Conservation (phyloP, 2,113 vertebrate genomes). For the Pterophyllum scalare region DNA sequence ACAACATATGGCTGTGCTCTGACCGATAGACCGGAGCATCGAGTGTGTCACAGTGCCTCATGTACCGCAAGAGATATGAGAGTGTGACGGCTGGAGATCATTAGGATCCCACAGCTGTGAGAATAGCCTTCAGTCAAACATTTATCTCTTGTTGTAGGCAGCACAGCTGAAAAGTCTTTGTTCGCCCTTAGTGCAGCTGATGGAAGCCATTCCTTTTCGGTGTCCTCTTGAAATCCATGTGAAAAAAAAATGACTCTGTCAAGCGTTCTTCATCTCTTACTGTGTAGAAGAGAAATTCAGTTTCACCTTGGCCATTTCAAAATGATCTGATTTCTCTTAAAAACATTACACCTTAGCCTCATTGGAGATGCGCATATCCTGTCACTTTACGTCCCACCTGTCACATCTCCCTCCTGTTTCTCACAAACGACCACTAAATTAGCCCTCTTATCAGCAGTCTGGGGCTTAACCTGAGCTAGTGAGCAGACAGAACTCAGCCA, state of each 20-base stretch:
- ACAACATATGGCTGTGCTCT: conserved; percentile 44
- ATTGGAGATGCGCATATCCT: conserved; percentile 50
- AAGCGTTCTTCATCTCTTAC: conserved; percentile 36
- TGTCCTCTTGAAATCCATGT: conserved; percentile 74
- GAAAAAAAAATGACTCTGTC: conserved; percentile 55
- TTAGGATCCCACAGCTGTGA: conserved; percentile 71
- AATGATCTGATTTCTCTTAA: conserved; percentile 42
- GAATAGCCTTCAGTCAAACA: conserved; percentile 77
- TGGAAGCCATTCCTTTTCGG: conserved; percentile 71
- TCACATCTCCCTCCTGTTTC: conserved; percentile 29
- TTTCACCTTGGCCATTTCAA: conserved; percentile 35
- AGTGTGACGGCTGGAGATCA: conserved; percentile 71
- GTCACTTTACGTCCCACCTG: conserved; percentile 28
- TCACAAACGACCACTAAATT: conserved; percentile 52
- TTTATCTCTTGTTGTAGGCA: conserved; percentile 72
- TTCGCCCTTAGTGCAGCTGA: conserved; percentile 69
- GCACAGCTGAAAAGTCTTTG: conserved; percentile 69
- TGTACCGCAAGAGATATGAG: conserved; percentile 75
- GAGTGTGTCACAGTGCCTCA: conserved; percentile 67
- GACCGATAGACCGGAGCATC: conserved; percentile 58
- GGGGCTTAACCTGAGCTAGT: conserved; percentile 49
- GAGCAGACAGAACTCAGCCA: not conserved
- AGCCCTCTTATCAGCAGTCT: conserved; percentile 49
- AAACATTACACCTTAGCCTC: conserved; percentile 35
- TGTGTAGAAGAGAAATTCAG: not conserved